Conservation (phyloP, 35 echinoderm and acorn worm species). For the Diadema setosum region DNA sequence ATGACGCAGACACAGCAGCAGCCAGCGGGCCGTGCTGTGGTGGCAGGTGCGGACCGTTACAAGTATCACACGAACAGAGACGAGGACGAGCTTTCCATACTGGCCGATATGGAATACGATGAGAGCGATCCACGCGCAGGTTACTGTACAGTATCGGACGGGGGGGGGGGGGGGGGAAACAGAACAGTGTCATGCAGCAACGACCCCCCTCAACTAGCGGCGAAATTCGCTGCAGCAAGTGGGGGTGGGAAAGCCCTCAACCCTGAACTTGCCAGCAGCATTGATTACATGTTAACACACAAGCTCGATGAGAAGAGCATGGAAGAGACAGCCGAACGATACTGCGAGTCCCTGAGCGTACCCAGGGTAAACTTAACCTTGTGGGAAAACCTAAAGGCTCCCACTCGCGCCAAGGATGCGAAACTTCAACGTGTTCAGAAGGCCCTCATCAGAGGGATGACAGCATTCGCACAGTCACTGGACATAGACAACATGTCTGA, state of each 20-base stretch:
- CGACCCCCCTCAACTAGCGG: not conserved
- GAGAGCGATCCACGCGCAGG: too few relatives aligned
- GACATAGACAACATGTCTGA: not conserved
- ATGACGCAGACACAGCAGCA: too few relatives aligned
- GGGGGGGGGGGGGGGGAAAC: too few relatives aligned
- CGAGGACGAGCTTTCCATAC: too few relatives aligned
- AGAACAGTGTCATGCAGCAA: too few relatives aligned
- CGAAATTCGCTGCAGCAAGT: not conserved
- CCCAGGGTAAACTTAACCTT: not conserved
- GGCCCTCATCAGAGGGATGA: not conserved
- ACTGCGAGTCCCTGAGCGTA: not conserved
- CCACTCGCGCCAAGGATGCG: not conserved
- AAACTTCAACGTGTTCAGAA: not conserved
- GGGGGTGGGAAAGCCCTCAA: not conserved
- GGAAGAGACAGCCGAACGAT: not conserved
- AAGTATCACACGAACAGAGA: too few relatives aligned
- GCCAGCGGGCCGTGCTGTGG: too few relatives aligned
- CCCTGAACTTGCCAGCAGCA: not conserved
- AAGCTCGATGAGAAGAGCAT: not conserved
- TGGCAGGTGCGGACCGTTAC: too few relatives aligned
- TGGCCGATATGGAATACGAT: too few relatives aligned
- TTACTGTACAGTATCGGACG: too few relatives aligned
- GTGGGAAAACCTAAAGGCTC: not conserved
- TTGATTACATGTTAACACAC: not conserved
- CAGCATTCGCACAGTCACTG: not conserved